These are phyloP conservation scores for Onychorhynchus coronatus DNA, from an alignment of 2,113 vertebrate genomes.

Conservation along the genomic window DNA sequence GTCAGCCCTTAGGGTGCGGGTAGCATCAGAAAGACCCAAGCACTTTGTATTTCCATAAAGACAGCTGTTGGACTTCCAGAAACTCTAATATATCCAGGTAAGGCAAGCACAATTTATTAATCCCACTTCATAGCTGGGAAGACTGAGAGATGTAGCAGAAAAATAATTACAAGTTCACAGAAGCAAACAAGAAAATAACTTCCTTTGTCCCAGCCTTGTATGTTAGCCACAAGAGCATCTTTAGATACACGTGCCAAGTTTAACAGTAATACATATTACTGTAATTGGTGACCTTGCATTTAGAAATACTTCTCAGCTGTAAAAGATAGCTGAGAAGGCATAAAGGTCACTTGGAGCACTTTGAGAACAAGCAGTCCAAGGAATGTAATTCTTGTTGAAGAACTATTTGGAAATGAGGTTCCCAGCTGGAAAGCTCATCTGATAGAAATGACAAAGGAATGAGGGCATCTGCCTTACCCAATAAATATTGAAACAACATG, in stretches of 20 bases:
- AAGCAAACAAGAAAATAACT: background rate
- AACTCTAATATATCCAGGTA: background rate
- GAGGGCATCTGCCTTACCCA: constrained; percentile 23
- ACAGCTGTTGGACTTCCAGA: background rate
- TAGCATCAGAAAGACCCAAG: background rate
- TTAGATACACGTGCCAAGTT: background rate
- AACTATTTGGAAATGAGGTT: constrained; percentile 27
- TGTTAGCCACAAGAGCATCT: background rate
- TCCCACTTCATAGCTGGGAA: background rate
- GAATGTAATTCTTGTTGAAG: constrained; percentile 17
- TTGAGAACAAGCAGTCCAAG: constrained; percentile 22
- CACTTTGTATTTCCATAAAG: background rate
- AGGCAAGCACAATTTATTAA: background rate
- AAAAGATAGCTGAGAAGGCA: background rate
- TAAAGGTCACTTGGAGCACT: background rate
- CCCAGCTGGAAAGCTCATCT: constrained; percentile 47
- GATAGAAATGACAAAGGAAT: background rate
- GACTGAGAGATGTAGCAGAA: background rate
- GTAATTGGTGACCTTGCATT: background rate
- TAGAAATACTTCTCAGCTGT: background rate
- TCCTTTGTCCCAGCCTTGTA: background rate
- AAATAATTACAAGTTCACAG: background rate
- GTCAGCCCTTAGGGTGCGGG: background rate
- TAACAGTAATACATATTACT: background rate
- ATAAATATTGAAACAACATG: constrained; percentile 7